A percentile compares a stretch with the other conserved stretches of the same genome.
Conservation (phyloP, 2,888 invertebrate genomes). For the Globia sparganii region DNA sequence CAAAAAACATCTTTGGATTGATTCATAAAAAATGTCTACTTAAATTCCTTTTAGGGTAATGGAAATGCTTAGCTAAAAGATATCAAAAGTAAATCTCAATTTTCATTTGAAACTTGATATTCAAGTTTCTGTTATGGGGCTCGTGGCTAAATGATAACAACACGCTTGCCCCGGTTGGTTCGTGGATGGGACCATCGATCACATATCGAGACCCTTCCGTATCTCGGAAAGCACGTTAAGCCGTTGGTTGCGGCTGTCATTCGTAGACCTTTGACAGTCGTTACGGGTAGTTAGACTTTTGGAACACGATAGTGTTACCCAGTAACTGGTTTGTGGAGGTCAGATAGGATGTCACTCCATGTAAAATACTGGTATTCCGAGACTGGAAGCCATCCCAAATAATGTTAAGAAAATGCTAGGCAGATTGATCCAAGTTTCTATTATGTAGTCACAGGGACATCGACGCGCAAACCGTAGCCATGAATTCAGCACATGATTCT, state of each 20-base stretch:
- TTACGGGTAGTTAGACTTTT: background rate
- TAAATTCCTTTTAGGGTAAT: slow-evolving; percentile 24
- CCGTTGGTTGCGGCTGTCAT: background rate
- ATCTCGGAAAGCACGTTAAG: background rate
- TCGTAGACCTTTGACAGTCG: background rate
- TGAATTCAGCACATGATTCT: too few species aligned
- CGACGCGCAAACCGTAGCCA: too few species aligned
- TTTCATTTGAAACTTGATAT: slow-evolving; percentile 10
- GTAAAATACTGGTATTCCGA: too few species aligned
- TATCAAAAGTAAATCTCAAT: slow-evolving; percentile 13
- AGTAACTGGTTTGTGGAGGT: too few species aligned
- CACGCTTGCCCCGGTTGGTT: background rate
- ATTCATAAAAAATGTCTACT: slow-evolving; percentile 12
- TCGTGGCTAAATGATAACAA: background rate
- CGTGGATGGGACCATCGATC: background rate
- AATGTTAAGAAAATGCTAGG: too few species aligned
- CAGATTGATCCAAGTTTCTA: too few species aligned
- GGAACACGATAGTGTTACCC: too few species aligned
- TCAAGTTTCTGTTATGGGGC: background rate
- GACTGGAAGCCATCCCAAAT: too few species aligned
- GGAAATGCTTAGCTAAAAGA: background rate
- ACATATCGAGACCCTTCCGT: background rate
- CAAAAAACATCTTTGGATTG: background rate
- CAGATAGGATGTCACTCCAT: too few species aligned
- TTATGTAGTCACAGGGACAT: too few species aligned